These are phyloP conservation scores for Ostrea edulis DNA, from an alignment of 1,140 invertebrate species.

Conservation along the genomic window DNA sequence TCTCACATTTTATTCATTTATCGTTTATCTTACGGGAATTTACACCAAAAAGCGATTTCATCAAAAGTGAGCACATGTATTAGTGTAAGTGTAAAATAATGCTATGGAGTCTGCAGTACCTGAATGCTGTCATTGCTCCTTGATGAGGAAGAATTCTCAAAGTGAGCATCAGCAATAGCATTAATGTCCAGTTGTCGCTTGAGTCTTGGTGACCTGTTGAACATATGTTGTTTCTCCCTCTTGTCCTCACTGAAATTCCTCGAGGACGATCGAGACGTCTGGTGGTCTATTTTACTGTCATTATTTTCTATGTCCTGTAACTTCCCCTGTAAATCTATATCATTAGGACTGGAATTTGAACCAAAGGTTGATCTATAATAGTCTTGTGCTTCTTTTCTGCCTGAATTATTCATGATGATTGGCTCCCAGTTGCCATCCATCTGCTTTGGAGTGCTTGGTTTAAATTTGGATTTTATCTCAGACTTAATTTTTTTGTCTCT, in stretches of 20 bases:
- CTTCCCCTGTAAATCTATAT: background rate
- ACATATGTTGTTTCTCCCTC: background rate
- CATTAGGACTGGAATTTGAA: background rate
- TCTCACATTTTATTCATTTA: background rate
- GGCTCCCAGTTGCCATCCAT: background rate
- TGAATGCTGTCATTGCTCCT: background rate
- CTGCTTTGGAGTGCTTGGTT: background rate
- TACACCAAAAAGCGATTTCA: background rate
- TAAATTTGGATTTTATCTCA: background rate
- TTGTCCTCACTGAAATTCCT: background rate
- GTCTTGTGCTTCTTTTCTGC: background rate
- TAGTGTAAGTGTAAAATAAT: background rate
- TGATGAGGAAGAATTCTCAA: background rate
- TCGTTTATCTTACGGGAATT: background rate
- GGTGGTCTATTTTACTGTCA: background rate
- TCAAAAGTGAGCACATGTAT: background rate
- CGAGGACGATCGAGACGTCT: background rate
- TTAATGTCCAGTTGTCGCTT: background rate
- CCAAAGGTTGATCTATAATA: background rate
- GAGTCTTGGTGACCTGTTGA: background rate
- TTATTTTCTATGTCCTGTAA: background rate
- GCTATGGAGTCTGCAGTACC: background rate
- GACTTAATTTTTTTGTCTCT: background rate
- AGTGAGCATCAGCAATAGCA: background rate
- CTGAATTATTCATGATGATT: background rate